A percentile compares a stretch with the other conserved stretches of the same genome.
Conservation (phyloP, 2,113 vertebrate genomes). For the Cardinalis cardinalis region DNA sequence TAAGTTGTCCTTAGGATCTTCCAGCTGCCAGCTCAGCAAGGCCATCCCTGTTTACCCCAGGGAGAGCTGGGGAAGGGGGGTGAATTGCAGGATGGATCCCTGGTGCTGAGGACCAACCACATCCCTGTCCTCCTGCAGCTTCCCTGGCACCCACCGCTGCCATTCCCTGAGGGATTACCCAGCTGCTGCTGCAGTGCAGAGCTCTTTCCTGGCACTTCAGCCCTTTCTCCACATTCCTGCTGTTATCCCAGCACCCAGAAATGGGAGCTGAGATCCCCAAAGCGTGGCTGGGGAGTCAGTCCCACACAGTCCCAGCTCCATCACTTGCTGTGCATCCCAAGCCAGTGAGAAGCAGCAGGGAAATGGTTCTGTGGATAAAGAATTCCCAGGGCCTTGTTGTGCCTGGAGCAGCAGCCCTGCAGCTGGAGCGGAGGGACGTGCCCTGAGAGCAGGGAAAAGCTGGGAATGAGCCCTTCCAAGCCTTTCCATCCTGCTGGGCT, state of each 20-base stretch:
- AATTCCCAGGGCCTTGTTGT: not conserved
- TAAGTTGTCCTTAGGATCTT: not conserved
- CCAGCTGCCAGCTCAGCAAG: not conserved
- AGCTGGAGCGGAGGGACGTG: not conserved
- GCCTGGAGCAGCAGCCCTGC: not conserved
- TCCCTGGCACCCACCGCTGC: rapidly evolving
- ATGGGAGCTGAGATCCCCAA: rapidly evolving
- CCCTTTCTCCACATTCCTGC: not conserved
- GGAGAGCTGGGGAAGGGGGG: rapidly evolving
- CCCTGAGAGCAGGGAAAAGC: rapidly evolving
- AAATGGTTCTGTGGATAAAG: rapidly evolving
- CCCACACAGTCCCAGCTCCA: not conserved
- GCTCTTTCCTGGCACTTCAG: not conserved
- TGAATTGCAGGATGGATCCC: not conserved
- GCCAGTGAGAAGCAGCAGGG: not conserved
- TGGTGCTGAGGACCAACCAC: rapidly evolving
- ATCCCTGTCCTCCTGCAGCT: not conserved
- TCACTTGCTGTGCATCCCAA: not conserved
- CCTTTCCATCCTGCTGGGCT: not conserved
- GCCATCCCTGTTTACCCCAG: not conserved
- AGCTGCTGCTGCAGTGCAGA: not conserved
- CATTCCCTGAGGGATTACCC: not conserved
- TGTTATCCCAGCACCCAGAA: not conserved
- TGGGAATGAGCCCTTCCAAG: not conserved
- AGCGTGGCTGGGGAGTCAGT: not conserved